phyloP scores from a whole-genome alignment of 2,113 vertebrate species.

The Chaetorhynchus papuensis region DNA sequence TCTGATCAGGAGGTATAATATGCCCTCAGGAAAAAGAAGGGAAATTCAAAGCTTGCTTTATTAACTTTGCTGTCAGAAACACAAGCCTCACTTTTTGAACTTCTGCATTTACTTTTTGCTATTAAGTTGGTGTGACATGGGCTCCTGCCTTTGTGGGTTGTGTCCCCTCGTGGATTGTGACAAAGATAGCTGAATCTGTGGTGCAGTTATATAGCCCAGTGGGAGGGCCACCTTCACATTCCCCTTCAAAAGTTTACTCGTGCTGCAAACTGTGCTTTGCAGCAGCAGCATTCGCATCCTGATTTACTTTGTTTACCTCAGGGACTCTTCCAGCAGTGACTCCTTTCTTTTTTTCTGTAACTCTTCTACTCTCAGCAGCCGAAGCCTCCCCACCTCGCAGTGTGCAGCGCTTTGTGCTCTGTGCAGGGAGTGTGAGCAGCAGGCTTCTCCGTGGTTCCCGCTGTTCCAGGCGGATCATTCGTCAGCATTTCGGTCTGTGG shows the following conservation, averaged over 20 bases:
- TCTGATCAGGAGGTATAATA: not conserved
- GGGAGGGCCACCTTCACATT: slow-evolving; percentile 44
- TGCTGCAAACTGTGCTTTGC: not conserved
- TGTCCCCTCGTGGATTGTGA: slow-evolving; percentile 15
- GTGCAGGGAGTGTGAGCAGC: not conserved
- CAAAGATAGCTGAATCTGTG: not conserved
- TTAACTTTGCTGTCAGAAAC: slow-evolving; percentile 5
- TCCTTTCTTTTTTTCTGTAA: not conserved
- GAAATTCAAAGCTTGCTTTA: not conserved
- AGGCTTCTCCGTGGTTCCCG: not conserved
- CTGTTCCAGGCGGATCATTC: not conserved
- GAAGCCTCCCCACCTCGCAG: not conserved
- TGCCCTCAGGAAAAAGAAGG: not conserved
- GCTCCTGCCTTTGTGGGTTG: slow-evolving; percentile 20
- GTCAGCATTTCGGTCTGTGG: not conserved
- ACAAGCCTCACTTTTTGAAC: slow-evolving; percentile 40
- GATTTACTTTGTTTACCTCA: slow-evolving; percentile 42
- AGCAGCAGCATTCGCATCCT: not conserved
- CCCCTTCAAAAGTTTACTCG: slow-evolving; percentile 27
- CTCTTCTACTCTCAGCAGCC: not conserved
- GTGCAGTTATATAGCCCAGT: not conserved
- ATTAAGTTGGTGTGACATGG: not conserved
- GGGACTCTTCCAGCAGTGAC: slow-evolving; percentile 18
- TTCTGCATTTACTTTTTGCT: not conserved
- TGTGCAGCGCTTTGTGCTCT: not conserved